Percentiles rank a stretch among this genome's conserved stretches.
Conservation (phyloP, 2,113 vertebrate species). For the Anarrhichthys ocellatus region DNA sequence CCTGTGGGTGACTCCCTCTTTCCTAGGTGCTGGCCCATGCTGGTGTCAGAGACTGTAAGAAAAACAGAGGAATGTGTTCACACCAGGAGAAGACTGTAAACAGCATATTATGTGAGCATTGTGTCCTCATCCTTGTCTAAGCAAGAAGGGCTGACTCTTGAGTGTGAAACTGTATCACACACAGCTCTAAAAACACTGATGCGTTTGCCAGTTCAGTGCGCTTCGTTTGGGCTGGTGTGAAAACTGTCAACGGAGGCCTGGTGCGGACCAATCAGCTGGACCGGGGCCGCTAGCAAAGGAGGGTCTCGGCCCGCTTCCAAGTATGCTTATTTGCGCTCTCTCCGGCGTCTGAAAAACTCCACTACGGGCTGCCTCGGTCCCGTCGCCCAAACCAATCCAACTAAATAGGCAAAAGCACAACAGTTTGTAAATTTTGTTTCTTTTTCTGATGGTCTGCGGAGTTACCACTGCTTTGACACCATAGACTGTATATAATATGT, state of each 20-base stretch:
- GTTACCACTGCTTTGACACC: neutral
- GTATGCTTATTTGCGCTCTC: neutral
- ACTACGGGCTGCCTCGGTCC: neutral
- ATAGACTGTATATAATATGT: too few relatives aligned
- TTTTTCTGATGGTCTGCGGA: neutral
- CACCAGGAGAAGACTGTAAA: constrained; percentile 27
- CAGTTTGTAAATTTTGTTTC: neutral
- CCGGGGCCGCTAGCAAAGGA: neutral
- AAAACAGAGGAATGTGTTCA: constrained; percentile 28
- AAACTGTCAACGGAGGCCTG: neutral
- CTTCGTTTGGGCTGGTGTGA: neutral
- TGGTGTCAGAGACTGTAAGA: constrained; percentile 72
- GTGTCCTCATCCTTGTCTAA: constrained; percentile 38
- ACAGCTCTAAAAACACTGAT: neutral
- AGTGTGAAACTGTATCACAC: constrained; percentile 29
- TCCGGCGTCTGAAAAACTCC: neutral
- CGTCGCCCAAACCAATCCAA: neutral
- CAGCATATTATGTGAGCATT: constrained; percentile 20
- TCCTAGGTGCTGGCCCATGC: constrained; percentile 82
- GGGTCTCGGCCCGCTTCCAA: neutral
- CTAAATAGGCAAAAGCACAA: neutral
- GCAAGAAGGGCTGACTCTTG: neutral
- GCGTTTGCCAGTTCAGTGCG: neutral
- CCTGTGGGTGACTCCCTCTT: constrained; percentile 70
- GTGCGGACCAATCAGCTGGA: neutral